A percentile compares a stretch with the other conserved stretches of the same genome.
phyloP scores from a whole-genome alignment of 1,140 invertebrate species.

The Brachionus manjavacas region DNA sequence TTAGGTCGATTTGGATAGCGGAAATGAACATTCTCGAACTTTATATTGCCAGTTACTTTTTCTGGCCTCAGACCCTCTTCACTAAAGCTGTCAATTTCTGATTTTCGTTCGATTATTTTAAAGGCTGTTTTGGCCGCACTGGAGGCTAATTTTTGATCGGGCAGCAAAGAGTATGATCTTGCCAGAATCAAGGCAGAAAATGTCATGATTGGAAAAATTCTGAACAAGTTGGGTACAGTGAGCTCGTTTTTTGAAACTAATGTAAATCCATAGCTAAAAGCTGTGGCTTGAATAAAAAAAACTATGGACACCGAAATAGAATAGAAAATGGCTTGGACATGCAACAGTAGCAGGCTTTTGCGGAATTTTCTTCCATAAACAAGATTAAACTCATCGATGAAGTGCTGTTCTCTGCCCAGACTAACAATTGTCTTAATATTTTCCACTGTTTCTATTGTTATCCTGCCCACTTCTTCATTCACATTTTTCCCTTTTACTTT shows the following conservation, averaged over 20 bases:
- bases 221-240: background rate
- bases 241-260: background rate
- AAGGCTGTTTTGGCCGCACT: background rate
- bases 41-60: constrained; percentile 54
- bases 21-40: constrained; percentile 61
- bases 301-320: background rate
- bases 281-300: constrained; percentile 36
- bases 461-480: constrained; percentile 38
- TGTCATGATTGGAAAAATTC: background rate
- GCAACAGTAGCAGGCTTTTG: background rate
- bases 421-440: constrained; percentile 24
- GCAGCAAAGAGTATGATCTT: background rate
- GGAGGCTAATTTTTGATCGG: background rate
- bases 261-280: constrained; percentile 23
- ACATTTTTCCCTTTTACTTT: background rate
- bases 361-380: background rate
- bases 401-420: background rate
- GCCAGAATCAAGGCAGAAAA: constrained; percentile 28
- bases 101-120: constrained; percentile 16
- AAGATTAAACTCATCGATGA: constrained; percentile 18
- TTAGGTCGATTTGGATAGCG: constrained; percentile 58
- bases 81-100: constrained; percentile 37
- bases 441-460: constrained; percentile 18
- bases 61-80: constrained; percentile 10
- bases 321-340: background rate